Evolutionary conservation across 2,888 invertebrate genomes (phyloP).

Genomic region (Andrena camellia): DNA sequence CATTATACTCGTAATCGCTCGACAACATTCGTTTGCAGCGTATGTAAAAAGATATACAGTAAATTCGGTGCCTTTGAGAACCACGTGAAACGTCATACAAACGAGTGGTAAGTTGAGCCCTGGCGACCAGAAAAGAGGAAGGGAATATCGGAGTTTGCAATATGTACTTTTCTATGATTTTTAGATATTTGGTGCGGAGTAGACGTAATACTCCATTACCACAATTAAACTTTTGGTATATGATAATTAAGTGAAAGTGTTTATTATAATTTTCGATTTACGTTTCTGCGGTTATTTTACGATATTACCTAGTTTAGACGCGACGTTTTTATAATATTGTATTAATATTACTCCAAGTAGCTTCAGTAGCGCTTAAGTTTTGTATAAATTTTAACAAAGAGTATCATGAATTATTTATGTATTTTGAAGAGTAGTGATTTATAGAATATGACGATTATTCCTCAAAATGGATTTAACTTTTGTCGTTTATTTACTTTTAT

Average conservation of each 20-base stretch:
- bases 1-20: neutral
- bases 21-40: conserved; percentile 41
- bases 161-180: neutral
- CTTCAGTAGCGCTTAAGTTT: neutral
- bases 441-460: neutral
- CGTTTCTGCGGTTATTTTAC: neutral
- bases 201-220: neutral
- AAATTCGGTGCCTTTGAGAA: conserved; percentile 59
- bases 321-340: conserved; percentile 3
- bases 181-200: neutral
- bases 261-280: neutral
- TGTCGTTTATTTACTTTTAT: neutral
- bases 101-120: conserved; percentile 31
- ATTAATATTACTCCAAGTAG: neutral
- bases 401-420: neutral
- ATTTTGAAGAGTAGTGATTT: neutral
- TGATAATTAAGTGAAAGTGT: neutral
- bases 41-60: conserved; percentile 57
- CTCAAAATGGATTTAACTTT: neutral
- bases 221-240: neutral
- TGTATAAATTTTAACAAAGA: neutral
- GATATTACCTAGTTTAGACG: neutral
- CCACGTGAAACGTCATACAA: conserved; percentile 49
- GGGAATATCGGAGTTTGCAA: neutral
- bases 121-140: neutral